phyloP scores from a whole-genome alignment of 2,113 vertebrate species.

The Shinisaurus crocodilurus region DNA sequence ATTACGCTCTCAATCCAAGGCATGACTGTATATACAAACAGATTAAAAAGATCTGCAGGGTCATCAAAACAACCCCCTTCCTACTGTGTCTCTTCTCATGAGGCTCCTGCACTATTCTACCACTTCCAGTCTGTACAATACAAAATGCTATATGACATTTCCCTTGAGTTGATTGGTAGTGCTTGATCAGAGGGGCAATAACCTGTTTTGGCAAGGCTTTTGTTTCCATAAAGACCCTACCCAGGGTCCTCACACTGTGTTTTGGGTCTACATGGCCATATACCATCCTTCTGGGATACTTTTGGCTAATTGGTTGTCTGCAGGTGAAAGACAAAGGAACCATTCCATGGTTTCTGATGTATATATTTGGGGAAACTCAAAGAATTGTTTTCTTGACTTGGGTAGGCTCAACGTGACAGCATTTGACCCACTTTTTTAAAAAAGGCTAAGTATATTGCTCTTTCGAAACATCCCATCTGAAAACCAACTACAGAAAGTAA shows the following conservation, averaged over 20 bases:
- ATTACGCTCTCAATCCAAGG: too few relatives aligned
- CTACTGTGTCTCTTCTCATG: not conserved
- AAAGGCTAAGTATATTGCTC: not conserved
- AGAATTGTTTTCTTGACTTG: not conserved
- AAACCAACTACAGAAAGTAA: not conserved
- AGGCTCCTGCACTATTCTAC: not conserved
- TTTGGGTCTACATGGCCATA: not conserved
- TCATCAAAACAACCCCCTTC: not conserved
- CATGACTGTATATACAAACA: too few relatives aligned
- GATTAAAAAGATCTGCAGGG: not conserved
- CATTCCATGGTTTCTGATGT: not conserved
- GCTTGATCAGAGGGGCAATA: not conserved
- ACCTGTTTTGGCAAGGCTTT: not conserved
- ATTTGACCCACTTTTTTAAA: not conserved
- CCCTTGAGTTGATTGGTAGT: not conserved
- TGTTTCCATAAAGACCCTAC: not conserved
- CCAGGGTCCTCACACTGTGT: not conserved
- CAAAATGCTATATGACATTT: not conserved
- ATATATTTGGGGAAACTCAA: not conserved
- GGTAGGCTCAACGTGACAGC: not conserved
- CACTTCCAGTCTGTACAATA: not conserved
- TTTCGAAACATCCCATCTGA: not conserved
- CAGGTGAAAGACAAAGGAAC: not conserved
- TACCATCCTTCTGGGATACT: not conserved
- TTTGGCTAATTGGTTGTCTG: not conserved